Conservation (phyloP, 30 jellyfish, hydroid and myxozoan species). For the Sanderia malayensis region DNA sequence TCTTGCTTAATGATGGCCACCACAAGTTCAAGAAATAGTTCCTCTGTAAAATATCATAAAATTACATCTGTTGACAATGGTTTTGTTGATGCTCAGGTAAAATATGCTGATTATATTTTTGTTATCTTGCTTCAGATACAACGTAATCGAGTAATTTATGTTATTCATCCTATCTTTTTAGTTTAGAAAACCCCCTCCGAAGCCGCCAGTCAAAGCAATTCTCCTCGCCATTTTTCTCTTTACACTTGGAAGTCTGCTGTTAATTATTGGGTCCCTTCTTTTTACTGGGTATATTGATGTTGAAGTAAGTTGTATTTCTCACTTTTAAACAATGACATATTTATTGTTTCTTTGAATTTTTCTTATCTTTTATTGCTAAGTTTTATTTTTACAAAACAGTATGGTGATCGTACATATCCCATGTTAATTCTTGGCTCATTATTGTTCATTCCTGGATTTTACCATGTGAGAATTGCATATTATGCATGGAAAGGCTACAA, state of each 20-base stretch:
- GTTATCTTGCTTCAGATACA: neutral
- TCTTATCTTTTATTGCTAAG: no score
- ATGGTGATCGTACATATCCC: constrained; percentile 92
- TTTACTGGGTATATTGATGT: constrained; percentile 90
- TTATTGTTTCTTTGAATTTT: no score
- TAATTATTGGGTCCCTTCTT: constrained; percentile 70
- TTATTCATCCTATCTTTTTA: neutral
- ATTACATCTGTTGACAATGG: constrained; percentile 72
- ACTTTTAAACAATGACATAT: no score
- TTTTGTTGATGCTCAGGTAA: constrained; percentile 80
- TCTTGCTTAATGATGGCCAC: no score
- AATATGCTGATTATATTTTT: neutral
- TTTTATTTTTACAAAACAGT: no score
- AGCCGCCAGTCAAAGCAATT: constrained; percentile 76
- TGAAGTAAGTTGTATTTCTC: constrained; percentile 67
- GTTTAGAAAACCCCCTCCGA: constrained; percentile 82
- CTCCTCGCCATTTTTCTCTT: constrained; percentile 81
- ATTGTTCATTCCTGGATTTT: constrained; percentile 90
- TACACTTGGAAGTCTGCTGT: constrained; percentile 74
- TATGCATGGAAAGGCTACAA: constrained; percentile 92
- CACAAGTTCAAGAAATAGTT: constrained; percentile 2
- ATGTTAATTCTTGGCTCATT: constrained; percentile 77
- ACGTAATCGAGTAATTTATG: neutral
- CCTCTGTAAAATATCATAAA: constrained; percentile 74
- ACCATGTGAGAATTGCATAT: constrained; percentile 87